These are phyloP conservation scores for Plebejus anna DNA, from an alignment of 2,888 invertebrate genomes.

Conservation along the genomic window DNA sequence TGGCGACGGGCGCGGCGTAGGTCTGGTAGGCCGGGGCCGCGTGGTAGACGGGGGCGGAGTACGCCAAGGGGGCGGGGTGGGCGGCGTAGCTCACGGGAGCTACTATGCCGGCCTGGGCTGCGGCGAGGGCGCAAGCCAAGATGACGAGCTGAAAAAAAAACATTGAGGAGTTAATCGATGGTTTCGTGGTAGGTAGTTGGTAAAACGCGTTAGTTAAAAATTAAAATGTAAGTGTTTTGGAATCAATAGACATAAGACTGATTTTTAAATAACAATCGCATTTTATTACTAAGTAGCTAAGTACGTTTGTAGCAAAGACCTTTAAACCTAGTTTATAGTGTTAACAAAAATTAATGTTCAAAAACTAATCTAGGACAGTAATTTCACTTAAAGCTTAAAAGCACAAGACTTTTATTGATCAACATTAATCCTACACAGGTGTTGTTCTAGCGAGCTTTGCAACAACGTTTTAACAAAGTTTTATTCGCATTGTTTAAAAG, in stretches of 20 bases:
- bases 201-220: too few relatives aligned
- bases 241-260: too few relatives aligned
- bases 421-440: not conserved
- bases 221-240: too few relatives aligned
- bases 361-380: not conserved
- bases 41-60: conserved; percentile 49
- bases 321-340: too few relatives aligned
- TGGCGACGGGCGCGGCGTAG: conserved; percentile 45
- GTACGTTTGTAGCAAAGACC: too few relatives aligned
- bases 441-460: not conserved
- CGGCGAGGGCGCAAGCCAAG: conserved; percentile 56
- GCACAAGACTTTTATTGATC: not conserved
- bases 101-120: conserved; percentile 50
- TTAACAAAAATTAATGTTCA: not conserved
- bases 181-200: too few relatives aligned
- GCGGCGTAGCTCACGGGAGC: conserved; percentile 59
- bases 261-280: too few relatives aligned
- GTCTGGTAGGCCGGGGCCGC: conserved; percentile 42
- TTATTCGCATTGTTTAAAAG: too few relatives aligned
- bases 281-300: too few relatives aligned
- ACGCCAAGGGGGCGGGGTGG: conserved; percentile 58
- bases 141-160: conserved; percentile 55
- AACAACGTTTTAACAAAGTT: too few relatives aligned
- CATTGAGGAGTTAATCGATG: not conserved
- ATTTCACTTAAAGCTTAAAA: not conserved